Evolutionary conservation across 2,797 vertebrate species (phyloP).

Genomic region (Urocyon cinereoargenteus): DNA sequence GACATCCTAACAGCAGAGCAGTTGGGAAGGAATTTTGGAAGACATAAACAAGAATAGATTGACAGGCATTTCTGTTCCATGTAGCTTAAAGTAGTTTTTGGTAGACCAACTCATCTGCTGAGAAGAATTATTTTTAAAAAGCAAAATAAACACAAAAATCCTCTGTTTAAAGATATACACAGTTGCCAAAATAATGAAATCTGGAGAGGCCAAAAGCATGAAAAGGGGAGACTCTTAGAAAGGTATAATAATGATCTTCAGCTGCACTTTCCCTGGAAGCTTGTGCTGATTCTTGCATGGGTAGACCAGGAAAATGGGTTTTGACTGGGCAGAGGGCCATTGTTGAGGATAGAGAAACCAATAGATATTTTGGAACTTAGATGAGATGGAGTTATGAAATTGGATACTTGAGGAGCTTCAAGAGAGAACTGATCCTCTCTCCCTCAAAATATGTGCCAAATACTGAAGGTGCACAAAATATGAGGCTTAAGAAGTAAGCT

Average conservation of each 20-base stretch:
- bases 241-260: not conserved
- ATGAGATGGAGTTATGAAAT: not conserved
- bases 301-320: not conserved
- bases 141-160: not conserved
- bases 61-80: not conserved
- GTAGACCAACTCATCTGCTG: not conserved
- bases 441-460: not conserved
- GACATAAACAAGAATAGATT: not conserved
- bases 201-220: not conserved
- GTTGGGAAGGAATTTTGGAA: not conserved
- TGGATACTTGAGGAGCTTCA: not conserved
- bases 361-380: not conserved
- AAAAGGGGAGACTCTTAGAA: not conserved
- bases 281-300: not conserved
- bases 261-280: not conserved
- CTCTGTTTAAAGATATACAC: not conserved
- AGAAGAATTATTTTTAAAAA: not conserved
- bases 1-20: not conserved
- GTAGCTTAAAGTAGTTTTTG: slow-evolving; percentile 37
- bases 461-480: not conserved
- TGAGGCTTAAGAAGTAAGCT: not conserved
- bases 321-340: not conserved
- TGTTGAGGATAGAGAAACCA: not conserved
- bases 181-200: not conserved
- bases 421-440: not conserved